These are phyloP conservation scores for Cataglyphis albicans DNA, from an alignment of 2,888 invertebrate genomes.

Conservation along the genomic window DNA sequence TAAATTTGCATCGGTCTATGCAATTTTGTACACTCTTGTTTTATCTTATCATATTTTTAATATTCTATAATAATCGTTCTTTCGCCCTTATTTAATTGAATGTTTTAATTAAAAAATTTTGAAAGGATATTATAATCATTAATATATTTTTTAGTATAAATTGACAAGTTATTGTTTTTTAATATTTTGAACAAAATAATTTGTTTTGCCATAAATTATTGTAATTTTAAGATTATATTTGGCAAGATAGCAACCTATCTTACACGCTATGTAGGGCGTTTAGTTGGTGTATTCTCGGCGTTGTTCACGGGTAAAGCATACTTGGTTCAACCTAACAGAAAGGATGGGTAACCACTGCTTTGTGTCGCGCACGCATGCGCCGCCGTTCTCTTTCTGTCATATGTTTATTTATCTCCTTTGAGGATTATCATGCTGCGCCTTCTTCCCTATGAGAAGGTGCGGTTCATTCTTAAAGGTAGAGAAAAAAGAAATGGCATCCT, in stretches of 20 bases:
- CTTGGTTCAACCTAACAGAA: not conserved
- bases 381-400: not conserved
- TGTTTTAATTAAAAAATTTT: not conserved
- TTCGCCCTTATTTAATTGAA: not conserved
- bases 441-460: not conserved
- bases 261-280: not conserved
- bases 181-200: constrained; percentile 4
- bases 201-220: not conserved
- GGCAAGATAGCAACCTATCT: too few species aligned
- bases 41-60: constrained; percentile 4
- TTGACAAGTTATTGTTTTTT: constrained; percentile 3
- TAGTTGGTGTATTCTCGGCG: not conserved
- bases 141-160: constrained; percentile 3
- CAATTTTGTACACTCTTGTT: not conserved
- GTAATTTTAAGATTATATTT: not conserved
- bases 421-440: constrained; percentile 3
- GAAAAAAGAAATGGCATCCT: constrained; percentile 32
- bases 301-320: constrained; percentile 5
- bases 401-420: constrained; percentile 27
- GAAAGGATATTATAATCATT: not conserved
- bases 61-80: not conserved
- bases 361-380: not conserved
- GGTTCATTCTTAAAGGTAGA: constrained; percentile 37
- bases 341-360: constrained; percentile 12
- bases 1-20: not conserved